These are phyloP conservation scores for Drosophila helvetica DNA, from an alignment of 2,888 invertebrate species.

Conservation along the genomic window DNA sequence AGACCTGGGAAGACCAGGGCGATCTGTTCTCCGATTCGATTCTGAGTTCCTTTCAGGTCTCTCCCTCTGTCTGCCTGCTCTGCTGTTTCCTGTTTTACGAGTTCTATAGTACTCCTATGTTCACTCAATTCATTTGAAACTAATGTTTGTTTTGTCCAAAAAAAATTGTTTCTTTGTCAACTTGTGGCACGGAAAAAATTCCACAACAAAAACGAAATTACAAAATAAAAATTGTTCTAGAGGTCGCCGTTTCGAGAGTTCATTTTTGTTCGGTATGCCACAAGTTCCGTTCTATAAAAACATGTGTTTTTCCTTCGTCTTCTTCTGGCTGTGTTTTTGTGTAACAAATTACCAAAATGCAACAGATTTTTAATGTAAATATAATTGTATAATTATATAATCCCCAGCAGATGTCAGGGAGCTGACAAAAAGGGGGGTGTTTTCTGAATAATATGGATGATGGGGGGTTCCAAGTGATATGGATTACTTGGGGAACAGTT, in stretches of 20 bases:
- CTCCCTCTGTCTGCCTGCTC: background rate
- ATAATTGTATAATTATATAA: slow-evolving; percentile 79
- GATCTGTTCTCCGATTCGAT: background rate
- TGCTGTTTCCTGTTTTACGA: slow-evolving; percentile 42
- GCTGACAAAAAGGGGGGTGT: slow-evolving; percentile 21
- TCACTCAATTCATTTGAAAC: slow-evolving; percentile 52
- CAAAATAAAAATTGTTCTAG: slow-evolving; percentile 28
- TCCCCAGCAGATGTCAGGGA: slow-evolving; percentile 62
- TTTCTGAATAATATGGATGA: background rate
- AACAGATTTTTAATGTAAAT: slow-evolving; percentile 78
- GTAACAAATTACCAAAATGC: slow-evolving; percentile 61
- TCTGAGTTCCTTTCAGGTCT: background rate
- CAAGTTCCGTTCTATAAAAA: slow-evolving; percentile 34
- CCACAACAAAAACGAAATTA: slow-evolving; percentile 33
- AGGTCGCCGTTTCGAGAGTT: slow-evolving; percentile 9
- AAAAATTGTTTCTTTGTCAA: slow-evolving; percentile 66
- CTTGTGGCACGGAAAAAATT: slow-evolving; percentile 57
- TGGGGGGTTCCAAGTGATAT: background rate
- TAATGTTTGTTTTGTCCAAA: slow-evolving; percentile 68
- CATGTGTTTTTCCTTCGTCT: slow-evolving; percentile 44
- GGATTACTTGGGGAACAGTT: slow-evolving; percentile 13
- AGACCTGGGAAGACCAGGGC: slow-evolving; percentile 1
- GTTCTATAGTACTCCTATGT: background rate
- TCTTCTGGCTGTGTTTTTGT: slow-evolving; percentile 20
- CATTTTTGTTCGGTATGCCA: slow-evolving; percentile 8